Base-by-base conservation (phyloP, 2,888 invertebrate genomes). In the Argynnis bischoffii region DNA sequence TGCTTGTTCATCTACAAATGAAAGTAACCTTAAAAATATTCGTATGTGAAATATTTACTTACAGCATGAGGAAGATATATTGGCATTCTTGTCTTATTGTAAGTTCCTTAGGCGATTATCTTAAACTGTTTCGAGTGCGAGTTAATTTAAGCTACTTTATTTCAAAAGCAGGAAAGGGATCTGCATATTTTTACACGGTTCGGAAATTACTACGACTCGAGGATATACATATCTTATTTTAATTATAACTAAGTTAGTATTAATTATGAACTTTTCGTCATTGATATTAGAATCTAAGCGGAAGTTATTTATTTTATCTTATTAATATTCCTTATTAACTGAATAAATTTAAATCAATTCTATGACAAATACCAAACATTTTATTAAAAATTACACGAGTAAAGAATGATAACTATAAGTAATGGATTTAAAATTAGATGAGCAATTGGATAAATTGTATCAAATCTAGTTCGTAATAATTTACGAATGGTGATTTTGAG, bases 151-250 rank as follows among this genome's bases (percentile, higher is more conserved):
- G 83, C 84, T 78, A 76, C 80, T 82, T 82, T 87, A 88, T 89
- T 90, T 90, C 88, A 80, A 87, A 86, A 59, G 76, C 83, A 84
- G 87, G 88, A 89, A 87, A 85, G 85, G 84, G 84, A 84, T 83
- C 82, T 75, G 81, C 83, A 84, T 86, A 86, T 84, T 87, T 84
- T 81, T 82, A 82, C 82, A 79, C 79, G 77, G 77, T 79, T 80
- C 69, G 76, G 78, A 77, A 76, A 75, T 74, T 6, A 47, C 57
- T 47, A 47, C 6, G 21, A 47, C 6, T 59, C 16, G 6, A 26
- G 48, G n/a, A 47, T 26, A 31, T 41, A 41, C 11, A 2, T 8
- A 2, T 41, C 35, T 48, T 48, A 59, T 2, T 59, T 59, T 3
- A 56, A 18, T 56, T 35, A 16, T 21, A 57, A 47, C 41, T 0